Conservation (phyloP, 2,888 invertebrate species). For the Anaspis maculata region DNA sequence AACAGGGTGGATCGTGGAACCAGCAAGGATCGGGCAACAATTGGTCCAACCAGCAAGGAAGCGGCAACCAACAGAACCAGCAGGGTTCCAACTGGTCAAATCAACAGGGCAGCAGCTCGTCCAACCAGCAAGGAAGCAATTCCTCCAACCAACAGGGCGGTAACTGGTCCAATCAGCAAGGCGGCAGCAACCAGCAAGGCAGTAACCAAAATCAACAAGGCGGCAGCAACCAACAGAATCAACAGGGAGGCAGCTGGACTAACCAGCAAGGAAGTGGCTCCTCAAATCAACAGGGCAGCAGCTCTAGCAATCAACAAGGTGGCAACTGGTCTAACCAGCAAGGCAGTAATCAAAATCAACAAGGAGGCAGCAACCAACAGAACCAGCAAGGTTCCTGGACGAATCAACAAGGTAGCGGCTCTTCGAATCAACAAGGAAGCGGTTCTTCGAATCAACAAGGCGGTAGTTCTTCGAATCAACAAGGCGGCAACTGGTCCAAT, state of each 20-base stretch:
- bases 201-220: slow-evolving; percentile 12
- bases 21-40: no score
- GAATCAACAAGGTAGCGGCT: slow-evolving; percentile 5
- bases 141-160: slow-evolving; percentile 5
- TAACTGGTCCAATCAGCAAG: slow-evolving; percentile 6
- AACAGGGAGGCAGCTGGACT: slow-evolving; percentile 6
- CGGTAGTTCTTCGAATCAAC: slow-evolving; percentile 7
- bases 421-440: slow-evolving; percentile 3
- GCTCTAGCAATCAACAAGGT: slow-evolving; percentile 15
- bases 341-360: slow-evolving; percentile 6
- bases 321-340: slow-evolving; percentile 5
- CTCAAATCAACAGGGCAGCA: slow-evolving; percentile 11
- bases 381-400: slow-evolving; percentile 8
- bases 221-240: slow-evolving; percentile 9
- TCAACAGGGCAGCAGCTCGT: slow-evolving; percentile 10
- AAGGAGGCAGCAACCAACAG: slow-evolving; percentile 1
- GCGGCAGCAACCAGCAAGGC: slow-evolving; percentile 29
- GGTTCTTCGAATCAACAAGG: slow-evolving; percentile 9
- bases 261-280: slow-evolving; percentile 7
- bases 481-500: slow-evolving; percentile 13
- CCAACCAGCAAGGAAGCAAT: slow-evolving; percentile 16
- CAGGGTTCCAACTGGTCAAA: slow-evolving; percentile 5
- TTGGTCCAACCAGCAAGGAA: slow-evolving; percentile 7
- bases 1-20: slow-evolving; percentile 7
- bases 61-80: slow-evolving; percentile 12